phyloP scores from a whole-genome alignment of 2,113 vertebrate species.

The Mustelus asterias region DNA sequence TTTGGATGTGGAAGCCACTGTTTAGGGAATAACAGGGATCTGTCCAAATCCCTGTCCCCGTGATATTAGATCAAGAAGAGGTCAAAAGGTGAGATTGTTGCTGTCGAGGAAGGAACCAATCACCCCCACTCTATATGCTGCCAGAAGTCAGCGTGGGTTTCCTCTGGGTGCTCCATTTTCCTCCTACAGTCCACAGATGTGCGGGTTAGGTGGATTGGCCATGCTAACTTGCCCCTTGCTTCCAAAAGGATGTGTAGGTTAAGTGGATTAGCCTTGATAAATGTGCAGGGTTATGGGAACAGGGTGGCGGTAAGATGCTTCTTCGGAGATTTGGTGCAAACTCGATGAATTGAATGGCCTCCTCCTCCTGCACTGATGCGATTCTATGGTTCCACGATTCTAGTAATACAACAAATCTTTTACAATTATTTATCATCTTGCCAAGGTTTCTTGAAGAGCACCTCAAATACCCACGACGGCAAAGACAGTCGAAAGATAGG shows the following conservation, averaged over 20 bases:
- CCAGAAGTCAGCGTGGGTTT: not conserved
- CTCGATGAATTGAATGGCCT: no score
- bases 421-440: not conserved
- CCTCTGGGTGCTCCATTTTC: no score
- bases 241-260: no score
- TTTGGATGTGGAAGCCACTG: not conserved
- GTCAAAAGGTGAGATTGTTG: not conserved
- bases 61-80: not conserved
- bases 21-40: not conserved
- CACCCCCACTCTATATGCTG: not conserved
- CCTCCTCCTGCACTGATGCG: no score
- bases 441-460: not conserved
- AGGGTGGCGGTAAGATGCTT: no score
- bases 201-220: no score
- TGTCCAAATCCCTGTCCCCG: not conserved
- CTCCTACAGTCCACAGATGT: no score
- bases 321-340: no score
- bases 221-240: no score
- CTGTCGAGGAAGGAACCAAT: not conserved
- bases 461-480: not conserved
- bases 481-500: not conserved
- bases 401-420: not conserved
- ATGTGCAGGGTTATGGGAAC: no score
- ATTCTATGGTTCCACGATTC: no score
- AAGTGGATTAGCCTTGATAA: no score